A percentile compares a stretch with the other conserved stretches of the same genome.
Conservation (phyloP, 1,140 invertebrate genomes). For the Drosophila bocki region DNA sequence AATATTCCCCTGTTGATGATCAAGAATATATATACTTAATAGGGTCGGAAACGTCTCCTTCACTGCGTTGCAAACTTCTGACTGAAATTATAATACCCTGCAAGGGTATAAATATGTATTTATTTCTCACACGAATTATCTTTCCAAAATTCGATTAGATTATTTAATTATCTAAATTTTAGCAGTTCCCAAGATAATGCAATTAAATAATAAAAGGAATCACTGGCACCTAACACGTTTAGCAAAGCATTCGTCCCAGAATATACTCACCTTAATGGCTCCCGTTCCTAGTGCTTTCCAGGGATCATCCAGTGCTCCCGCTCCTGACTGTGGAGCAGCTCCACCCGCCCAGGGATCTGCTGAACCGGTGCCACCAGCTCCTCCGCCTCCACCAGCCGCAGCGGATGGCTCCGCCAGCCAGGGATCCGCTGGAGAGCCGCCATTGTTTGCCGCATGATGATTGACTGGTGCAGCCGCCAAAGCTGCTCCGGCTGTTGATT, state of each 20-base stretch:
- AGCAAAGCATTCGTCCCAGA: neutral
- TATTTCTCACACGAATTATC: too few relatives aligned
- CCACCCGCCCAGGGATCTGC: slow-evolving; percentile 79
- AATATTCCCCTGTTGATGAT: too few relatives aligned
- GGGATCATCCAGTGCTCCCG: slow-evolving; percentile 83
- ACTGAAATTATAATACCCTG: too few relatives aligned
- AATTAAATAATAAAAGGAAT: neutral
- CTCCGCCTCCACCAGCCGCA: slow-evolving; percentile 11
- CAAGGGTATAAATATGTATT: too few relatives aligned
- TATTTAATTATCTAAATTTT: neutral
- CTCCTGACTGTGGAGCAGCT: slow-evolving; percentile 84
- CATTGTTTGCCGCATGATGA: slow-evolving; percentile 58
- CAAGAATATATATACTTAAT: too few relatives aligned
- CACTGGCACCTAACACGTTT: neutral
- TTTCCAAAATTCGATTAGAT: neutral
- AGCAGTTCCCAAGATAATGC: neutral
- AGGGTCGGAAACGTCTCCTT: too few relatives aligned
- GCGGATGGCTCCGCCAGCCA: slow-evolving; percentile 85
- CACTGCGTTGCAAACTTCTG: too few relatives aligned
- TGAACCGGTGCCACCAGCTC: slow-evolving; percentile 1
- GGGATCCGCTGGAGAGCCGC: slow-evolving; percentile 86
- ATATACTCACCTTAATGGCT: slow-evolving; percentile 59
- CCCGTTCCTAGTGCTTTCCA: slow-evolving; percentile 70
- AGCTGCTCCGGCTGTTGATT: slow-evolving; percentile 41
- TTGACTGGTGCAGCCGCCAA: slow-evolving; percentile 51